phyloP scores from a whole-genome alignment of 2,113 vertebrate species.

The Anthoscopus minutus region DNA sequence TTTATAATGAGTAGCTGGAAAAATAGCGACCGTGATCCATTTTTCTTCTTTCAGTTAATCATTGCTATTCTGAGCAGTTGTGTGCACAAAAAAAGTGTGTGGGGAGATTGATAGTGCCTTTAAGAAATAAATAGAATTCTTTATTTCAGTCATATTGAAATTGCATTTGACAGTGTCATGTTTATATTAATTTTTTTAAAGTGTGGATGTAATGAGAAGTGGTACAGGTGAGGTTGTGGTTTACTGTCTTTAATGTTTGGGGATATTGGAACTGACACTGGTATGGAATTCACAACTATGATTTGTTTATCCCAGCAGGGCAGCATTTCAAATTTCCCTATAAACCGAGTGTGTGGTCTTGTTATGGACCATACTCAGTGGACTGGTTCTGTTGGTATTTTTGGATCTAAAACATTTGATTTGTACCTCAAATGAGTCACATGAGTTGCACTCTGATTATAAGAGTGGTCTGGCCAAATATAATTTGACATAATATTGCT shows the following conservation, averaged over 20 bases:
- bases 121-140: background rate
- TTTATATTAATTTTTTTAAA: background rate
- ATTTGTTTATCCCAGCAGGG: background rate
- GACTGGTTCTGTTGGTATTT: background rate
- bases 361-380: background rate
- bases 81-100: background rate
- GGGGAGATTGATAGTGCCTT: background rate
- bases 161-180: background rate
- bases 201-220: background rate
- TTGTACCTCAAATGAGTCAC: rapidly evolving
- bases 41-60: background rate
- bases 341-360: background rate
- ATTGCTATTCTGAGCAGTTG: background rate
- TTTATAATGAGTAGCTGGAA: background rate
- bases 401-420: background rate
- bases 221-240: background rate
- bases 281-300: background rate
- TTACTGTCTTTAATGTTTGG: background rate
- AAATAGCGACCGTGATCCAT: background rate
- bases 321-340: background rate
- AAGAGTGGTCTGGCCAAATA: background rate
- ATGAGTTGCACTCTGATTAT: background rate
- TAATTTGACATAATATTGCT: background rate
- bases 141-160: background rate
- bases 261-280: background rate